These are phyloP conservation scores for Oopsacas minuta DNA, from an alignment of 37 sponge, comb jelly and placozoan genomes.

Conservation along the genomic window DNA sequence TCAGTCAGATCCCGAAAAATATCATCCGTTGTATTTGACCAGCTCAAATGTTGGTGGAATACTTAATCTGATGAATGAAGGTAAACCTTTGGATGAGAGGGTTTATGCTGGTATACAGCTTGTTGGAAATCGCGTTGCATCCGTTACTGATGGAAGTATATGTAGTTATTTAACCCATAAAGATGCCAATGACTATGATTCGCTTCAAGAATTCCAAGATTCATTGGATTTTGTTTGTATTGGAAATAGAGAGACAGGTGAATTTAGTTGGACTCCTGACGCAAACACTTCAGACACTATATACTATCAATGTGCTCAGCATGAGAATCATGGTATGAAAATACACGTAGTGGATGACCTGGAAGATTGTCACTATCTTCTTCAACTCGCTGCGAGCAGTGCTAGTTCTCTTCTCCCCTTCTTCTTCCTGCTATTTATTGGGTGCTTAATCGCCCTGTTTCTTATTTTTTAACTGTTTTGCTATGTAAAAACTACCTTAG, in stretches of 20 bases:
- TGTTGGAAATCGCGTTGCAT: background rate
- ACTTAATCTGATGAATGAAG: background rate
- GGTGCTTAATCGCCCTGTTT: background rate
- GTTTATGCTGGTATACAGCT: background rate
- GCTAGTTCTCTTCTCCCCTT: background rate
- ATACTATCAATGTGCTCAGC: constrained; percentile 15
- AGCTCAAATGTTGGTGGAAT: background rate
- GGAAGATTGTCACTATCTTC: background rate
- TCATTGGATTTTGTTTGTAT: background rate
- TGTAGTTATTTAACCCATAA: background rate
- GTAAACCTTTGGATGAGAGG: background rate
- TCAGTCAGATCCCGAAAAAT: background rate
- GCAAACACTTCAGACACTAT: background rate
- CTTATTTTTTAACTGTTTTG: too few species aligned
- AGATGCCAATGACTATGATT: background rate
- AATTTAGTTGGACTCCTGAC: background rate
- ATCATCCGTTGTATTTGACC: constrained; percentile 2
- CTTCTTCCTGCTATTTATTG: background rate
- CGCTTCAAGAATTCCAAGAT: background rate
- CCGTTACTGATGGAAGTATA: background rate
- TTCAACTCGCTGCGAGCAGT: background rate
- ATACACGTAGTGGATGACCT: background rate
- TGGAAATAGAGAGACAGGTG: background rate
- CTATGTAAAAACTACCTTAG: too few species aligned
- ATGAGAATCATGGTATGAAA: background rate